phyloP scores from a whole-genome alignment of 1,140 invertebrate genomes.

The Zaprionus ghesquierei region DNA sequence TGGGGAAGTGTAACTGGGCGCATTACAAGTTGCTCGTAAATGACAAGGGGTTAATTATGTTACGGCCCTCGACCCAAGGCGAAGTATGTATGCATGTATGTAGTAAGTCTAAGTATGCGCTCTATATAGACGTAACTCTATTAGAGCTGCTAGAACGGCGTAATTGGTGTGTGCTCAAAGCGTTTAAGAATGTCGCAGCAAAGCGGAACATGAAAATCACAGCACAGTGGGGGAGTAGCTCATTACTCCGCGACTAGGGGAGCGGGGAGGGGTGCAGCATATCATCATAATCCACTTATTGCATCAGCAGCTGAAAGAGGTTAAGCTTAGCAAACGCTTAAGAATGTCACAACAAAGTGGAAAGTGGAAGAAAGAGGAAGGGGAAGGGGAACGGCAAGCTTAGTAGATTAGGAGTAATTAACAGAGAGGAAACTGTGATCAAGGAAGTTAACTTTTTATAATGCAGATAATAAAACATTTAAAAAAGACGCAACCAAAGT shows the following conservation, averaged over 20 bases:
- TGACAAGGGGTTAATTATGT: conserved; percentile 21
- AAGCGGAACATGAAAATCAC: not conserved
- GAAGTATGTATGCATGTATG: not conserved
- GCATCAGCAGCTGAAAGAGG: not conserved
- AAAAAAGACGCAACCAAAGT: too few relatives aligned
- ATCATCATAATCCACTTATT: not conserved
- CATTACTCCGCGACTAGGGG: too few relatives aligned
- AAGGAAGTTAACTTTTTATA: too few relatives aligned
- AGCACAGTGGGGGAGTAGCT: not conserved
- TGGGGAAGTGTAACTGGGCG: conserved; percentile 6
- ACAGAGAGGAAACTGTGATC: too few relatives aligned
- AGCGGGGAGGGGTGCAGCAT: not conserved
- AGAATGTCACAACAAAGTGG: too few relatives aligned
- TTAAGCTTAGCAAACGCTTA: not conserved
- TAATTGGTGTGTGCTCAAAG: not conserved
- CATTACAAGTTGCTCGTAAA: conserved; percentile 22
- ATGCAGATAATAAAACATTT: too few relatives aligned
- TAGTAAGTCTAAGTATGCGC: too few relatives aligned
- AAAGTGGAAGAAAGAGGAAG: too few relatives aligned
- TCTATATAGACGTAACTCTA: conserved; percentile 6
- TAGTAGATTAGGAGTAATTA: too few relatives aligned
- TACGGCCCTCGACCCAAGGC: not conserved
- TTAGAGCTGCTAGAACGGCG: not conserved
- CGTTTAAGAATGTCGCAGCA: conserved; percentile 3
- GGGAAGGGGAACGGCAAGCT: too few relatives aligned